Evolutionary conservation across 2,113 vertebrate species (phyloP).

Genomic region (Todiramphus chloris): DNA sequence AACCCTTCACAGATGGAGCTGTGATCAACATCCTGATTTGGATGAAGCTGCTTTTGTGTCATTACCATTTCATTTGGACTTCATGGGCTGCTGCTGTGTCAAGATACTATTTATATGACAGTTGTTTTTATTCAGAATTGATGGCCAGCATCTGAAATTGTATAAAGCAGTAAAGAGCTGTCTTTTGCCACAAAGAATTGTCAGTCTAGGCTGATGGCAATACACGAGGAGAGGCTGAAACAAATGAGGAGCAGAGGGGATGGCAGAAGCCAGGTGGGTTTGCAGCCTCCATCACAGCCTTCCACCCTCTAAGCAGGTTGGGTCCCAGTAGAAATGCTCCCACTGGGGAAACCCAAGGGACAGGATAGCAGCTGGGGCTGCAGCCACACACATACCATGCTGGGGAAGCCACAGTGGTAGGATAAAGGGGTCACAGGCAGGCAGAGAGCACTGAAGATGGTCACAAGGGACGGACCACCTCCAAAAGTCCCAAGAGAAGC

Average conservation of each 20-base stretch:
- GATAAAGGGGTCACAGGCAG: not conserved
- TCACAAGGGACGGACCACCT: not conserved
- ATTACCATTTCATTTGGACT: not conserved
- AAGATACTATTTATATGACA: not conserved
- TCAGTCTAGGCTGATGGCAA: not conserved
- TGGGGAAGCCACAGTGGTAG: not conserved
- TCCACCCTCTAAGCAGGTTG: not conserved
- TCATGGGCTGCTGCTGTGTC: not conserved
- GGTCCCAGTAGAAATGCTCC: fast-evolving
- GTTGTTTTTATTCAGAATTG: not conserved
- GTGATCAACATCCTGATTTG: not conserved
- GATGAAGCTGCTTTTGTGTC: not conserved
- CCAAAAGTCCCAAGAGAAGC: not conserved
- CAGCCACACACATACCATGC: too few species aligned
- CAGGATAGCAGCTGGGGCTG: not conserved
- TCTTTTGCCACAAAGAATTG: not conserved
- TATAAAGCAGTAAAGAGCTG: not conserved
- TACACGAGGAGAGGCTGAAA: fast-evolving
- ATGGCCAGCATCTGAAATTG: not conserved
- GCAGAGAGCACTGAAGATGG: not conserved
- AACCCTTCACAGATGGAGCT: not conserved
- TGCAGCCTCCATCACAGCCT: not conserved
- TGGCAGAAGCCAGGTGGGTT: not conserved
- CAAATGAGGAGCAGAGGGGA: not conserved
- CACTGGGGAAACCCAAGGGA: not conserved